Percentiles rank a stretch among this genome's conserved stretches.
Evolutionary conservation across 2,113 vertebrate species (phyloP).

Genomic region (Ophthalmolycus amberensis): DNA sequence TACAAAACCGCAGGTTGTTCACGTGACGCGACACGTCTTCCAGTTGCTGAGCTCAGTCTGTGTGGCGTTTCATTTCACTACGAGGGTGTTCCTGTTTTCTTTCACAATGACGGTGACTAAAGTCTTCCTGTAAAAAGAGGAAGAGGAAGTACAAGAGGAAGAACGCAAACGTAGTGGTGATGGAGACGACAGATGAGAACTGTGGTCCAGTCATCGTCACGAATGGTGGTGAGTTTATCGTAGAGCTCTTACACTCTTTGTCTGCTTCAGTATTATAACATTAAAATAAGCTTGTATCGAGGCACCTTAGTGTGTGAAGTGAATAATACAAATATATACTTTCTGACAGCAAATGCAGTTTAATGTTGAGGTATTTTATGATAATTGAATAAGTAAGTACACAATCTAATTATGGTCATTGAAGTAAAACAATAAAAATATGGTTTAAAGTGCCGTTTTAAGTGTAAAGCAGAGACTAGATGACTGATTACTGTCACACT

Average conservation of each 20-base stretch:
- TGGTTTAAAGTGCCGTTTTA: background rate
- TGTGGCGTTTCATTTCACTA: background rate
- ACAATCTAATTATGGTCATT: background rate
- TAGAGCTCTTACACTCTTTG: background rate
- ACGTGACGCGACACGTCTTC: slow-evolving; percentile 49
- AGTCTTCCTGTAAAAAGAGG: slow-evolving; percentile 53
- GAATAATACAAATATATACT: background rate
- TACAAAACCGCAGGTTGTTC: slow-evolving; percentile 69
- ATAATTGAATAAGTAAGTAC: background rate
- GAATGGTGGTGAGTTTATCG: slow-evolving; percentile 54
- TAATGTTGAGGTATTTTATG: background rate
- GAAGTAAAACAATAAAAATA: background rate
- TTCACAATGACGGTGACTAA: slow-evolving; percentile 34
- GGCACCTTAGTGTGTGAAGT: background rate
- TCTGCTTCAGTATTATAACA: background rate
- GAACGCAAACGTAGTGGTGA: slow-evolving; percentile 38
- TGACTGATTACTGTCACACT: slow-evolving; percentile 7
- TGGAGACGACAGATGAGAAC: slow-evolving; percentile 59
- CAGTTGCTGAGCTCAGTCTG: slow-evolving; percentile 15
- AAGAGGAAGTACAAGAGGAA: slow-evolving; percentile 49
- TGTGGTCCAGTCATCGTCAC: background rate
- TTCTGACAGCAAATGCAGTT: slow-evolving; percentile 4
- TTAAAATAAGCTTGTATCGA: background rate
- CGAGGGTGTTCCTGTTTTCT: background rate
- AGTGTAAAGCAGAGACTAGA: background rate